A percentile compares a stretch with the other conserved stretches of the same genome.
Evolutionary conservation across 2,888 invertebrate genomes (phyloP).

Genomic region (Deilephila porcellus): DNA sequence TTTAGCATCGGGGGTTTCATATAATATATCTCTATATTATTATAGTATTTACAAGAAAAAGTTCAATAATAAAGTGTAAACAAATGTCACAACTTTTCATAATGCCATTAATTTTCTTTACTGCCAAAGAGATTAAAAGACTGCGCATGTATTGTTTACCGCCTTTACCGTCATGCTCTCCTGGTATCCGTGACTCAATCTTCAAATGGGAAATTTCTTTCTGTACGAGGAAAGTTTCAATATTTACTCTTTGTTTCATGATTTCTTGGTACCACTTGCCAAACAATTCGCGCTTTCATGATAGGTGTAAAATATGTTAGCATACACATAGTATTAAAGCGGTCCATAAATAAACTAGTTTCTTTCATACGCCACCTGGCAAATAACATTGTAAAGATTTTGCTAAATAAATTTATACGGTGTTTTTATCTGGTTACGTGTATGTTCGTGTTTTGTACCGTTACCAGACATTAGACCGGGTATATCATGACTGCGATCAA

Average conservation of each 20-base stretch:
- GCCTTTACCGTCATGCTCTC: not conserved
- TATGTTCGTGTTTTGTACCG: not conserved
- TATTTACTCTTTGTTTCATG: not conserved
- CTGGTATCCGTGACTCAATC: conserved; percentile 1
- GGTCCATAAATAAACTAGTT: no score
- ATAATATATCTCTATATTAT: no score
- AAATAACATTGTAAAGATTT: not conserved
- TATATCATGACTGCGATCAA: no score
- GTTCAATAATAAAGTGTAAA: not conserved
- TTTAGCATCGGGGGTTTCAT: not conserved
- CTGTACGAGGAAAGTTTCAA: not conserved
- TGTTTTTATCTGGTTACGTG: no score
- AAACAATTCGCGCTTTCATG: not conserved
- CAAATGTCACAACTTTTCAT: conserved; percentile 4
- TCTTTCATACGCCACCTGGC: not conserved
- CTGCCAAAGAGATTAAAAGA: not conserved
- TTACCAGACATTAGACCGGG: no score
- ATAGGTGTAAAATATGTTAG: no score
- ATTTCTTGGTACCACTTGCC: not conserved
- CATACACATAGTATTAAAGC: no score
- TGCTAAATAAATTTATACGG: not conserved
- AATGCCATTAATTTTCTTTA: not conserved
- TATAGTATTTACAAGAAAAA: no score
- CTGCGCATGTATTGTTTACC: conserved; percentile 7
- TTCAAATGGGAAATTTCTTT: not conserved